These are phyloP conservation scores for Micronycteris hirsuta DNA, from an alignment of 2,113 vertebrate genomes.

Conservation along the genomic window DNA sequence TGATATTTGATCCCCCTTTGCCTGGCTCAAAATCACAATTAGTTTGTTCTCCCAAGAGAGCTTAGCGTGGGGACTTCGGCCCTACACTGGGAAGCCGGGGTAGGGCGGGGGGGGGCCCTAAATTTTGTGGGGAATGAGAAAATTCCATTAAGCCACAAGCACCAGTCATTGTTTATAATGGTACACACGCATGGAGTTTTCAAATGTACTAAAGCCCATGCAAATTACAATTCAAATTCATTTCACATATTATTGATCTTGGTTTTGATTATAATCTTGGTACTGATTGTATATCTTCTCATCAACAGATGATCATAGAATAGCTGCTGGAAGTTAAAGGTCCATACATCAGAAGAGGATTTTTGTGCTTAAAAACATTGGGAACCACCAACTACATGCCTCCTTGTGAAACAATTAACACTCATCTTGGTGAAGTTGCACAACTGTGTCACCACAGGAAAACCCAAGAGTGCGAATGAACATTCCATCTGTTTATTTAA, in stretches of 20 bases:
- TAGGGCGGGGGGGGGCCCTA: fast-evolving
- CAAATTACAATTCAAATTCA: background rate
- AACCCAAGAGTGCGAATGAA: background rate
- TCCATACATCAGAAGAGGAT: background rate
- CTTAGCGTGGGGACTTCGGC: background rate
- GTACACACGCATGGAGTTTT: background rate
- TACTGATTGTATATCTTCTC: background rate
- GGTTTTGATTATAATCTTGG: background rate
- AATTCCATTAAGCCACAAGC: background rate
- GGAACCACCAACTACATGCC: background rate
- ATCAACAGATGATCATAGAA: background rate
- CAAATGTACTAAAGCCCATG: background rate
- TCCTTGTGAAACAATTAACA: background rate
- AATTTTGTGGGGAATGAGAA: background rate
- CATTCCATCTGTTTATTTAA: background rate
- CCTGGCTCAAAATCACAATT: background rate
- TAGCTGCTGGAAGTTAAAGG: background rate
- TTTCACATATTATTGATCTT: background rate
- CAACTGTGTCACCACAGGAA: background rate
- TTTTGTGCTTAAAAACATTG: background rate
- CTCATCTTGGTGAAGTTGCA: background rate
- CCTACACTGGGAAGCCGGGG: background rate
- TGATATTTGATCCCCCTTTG: background rate
- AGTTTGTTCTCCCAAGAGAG: background rate
- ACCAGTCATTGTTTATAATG: background rate